Evolutionary conservation across 2,888 invertebrate genomes (phyloP).

Genomic region (Camponotus fellah): DNA sequence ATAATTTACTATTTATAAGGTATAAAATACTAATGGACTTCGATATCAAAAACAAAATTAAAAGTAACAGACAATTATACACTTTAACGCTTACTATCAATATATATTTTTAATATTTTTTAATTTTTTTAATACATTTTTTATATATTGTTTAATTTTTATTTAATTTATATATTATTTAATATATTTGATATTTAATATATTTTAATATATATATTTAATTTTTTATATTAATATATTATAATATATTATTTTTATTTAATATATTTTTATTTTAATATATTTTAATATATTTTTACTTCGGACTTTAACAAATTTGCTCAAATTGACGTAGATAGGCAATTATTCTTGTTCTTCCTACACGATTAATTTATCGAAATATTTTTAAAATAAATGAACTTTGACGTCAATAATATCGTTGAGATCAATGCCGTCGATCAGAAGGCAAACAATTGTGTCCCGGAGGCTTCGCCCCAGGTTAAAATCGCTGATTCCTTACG

Average conservation of each 20-base stretch:
- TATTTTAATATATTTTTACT: too few relatives aligned
- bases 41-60: neutral
- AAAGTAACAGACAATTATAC: neutral
- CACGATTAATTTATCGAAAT: neutral
- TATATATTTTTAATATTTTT: neutral
- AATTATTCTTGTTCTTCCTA: neutral
- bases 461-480: conserved; percentile 59
- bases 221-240: too few relatives aligned
- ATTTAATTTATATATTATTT: too few relatives aligned
- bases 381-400: neutral
- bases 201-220: too few relatives aligned
- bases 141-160: too few relatives aligned
- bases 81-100: neutral
- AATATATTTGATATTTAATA: too few relatives aligned
- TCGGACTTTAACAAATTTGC: neutral
- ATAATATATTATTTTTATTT: too few relatives aligned
- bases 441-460: conserved; percentile 61
- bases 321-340: neutral
- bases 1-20: neutral
- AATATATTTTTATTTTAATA: too few relatives aligned
- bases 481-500: conserved; percentile 65
- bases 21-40: neutral
- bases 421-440: conserved; percentile 28
- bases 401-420: neutral
- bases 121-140: too few relatives aligned